Conservation (phyloP, 1,140 invertebrate genomes). For the Streblospio benedicti region DNA sequence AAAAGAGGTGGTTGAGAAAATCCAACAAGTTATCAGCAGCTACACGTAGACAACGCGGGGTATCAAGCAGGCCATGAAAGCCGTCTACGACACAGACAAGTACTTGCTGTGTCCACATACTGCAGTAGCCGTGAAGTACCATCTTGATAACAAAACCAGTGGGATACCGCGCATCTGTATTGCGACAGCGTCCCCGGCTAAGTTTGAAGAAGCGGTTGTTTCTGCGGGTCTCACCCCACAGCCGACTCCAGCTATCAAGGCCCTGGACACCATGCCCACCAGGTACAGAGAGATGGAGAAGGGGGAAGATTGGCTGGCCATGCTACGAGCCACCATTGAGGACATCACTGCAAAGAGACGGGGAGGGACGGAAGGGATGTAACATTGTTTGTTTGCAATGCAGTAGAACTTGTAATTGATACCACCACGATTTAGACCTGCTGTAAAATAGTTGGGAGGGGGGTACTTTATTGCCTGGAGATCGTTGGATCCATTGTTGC, state of each 20-base stretch:
- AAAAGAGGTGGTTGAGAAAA: constrained; percentile 22
- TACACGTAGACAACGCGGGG: too few species aligned
- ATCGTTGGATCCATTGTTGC: too few species aligned
- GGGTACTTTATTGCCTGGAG: too few species aligned
- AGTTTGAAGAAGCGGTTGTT: constrained; percentile 45
- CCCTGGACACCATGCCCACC: constrained; percentile 25
- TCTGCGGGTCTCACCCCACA: constrained; percentile 31
- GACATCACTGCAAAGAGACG: constrained; percentile 21
- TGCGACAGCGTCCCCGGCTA: constrained; percentile 48
- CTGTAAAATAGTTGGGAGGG: too few species aligned
- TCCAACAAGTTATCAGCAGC: too few species aligned
- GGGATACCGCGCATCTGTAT: constrained; percentile 30
- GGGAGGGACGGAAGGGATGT: too few species aligned
- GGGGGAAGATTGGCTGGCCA: constrained; percentile 39
- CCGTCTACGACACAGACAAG: constrained; percentile 41
- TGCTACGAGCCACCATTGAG: constrained; percentile 40
- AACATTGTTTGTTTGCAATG: too few species aligned
- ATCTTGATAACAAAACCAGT: constrained; percentile 22
- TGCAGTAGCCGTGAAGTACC: constrained; percentile 45
- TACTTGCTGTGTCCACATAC: constrained; percentile 51
- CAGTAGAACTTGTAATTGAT: too few species aligned
- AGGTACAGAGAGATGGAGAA: constrained; percentile 34
- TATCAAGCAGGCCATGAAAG: constrained; percentile 39
- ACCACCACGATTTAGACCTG: too few species aligned
- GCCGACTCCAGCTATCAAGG: constrained; percentile 14